Base-by-base conservation (phyloP, 2,888 invertebrate species). In the Meiosimyza decipiens region DNA sequence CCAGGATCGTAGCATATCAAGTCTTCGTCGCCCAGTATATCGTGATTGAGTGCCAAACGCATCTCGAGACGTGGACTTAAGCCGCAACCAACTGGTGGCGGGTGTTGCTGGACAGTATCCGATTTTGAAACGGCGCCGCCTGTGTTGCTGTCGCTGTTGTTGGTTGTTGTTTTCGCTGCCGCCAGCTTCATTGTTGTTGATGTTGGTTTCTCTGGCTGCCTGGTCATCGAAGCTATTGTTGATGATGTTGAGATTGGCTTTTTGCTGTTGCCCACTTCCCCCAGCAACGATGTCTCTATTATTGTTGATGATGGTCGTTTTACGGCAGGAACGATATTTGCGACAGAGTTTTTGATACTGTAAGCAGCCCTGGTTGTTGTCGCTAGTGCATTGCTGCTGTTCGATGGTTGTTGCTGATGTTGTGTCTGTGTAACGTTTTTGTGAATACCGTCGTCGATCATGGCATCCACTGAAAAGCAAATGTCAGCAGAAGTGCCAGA, bases 11-110 rank as follows among this genome's bases (percentile, higher is more conserved):
- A 87, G 75, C 83, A 85, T 78, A 87, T 87, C 80, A 87, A 86
- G 82, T 87, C 87, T 85, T 88, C 87, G 87, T 89, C 86, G 88
- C 89, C 83, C 88, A 89, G 83, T 82, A 89, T 86, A 88, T 89
- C 86, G 87, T 88, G 87, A 84, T 88, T 87, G 87, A 91, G 87
- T 13, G 90, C 90, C 84, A 91, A 87, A 73, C 91, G 89, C 91
- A 91, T 91, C 89, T 91, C 91, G 87, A 91, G 90, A 80, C 90
- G 90, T 82, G 91, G 91, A 87, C 89, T 91, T 89, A 91, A 89
- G 75, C 84, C 85, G 82, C 84, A 85, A 76, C 85, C 86, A 86
- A 75, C 80, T 80, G 76, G 77, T 40, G 67, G 79, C 75, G 77
- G 80, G 40, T 76, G 77, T 40, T 67, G 79, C 76, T 75, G 77